Conservation (phyloP, 1,140 invertebrate species). For the Limonius californicus region DNA sequence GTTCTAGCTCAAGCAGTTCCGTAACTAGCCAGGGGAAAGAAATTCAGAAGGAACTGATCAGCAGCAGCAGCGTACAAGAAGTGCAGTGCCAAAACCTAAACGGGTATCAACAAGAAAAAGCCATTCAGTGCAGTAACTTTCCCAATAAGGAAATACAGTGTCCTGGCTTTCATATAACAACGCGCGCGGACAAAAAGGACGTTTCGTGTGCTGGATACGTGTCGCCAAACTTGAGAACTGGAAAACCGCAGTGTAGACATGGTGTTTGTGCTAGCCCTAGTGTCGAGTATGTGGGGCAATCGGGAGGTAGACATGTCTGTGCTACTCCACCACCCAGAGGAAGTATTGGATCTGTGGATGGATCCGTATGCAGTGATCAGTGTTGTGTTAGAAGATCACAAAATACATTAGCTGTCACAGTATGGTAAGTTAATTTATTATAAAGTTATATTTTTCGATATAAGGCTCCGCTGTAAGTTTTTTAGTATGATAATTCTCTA, state of each 20-base stretch:
- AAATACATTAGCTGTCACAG: constrained; percentile 54
- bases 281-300: constrained; percentile 56
- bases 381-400: constrained; percentile 50
- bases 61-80: constrained; percentile 39
- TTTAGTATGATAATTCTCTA: too few species aligned
- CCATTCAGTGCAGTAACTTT: constrained; percentile 41
- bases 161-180: constrained; percentile 30
- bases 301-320: constrained; percentile 55
- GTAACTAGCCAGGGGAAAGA: constrained; percentile 42
- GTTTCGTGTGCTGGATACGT: constrained; percentile 45
- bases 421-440: constrained; percentile 66
- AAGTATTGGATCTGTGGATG: constrained; percentile 39
- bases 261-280: constrained; percentile 43
- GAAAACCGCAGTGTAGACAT: constrained; percentile 47
- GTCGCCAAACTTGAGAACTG: constrained; percentile 44
- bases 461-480: too few species aligned
- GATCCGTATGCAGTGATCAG: constrained; percentile 44
- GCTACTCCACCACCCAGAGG: constrained; percentile 56
- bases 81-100: constrained; percentile 46
- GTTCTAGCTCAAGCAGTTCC: constrained; percentile 49
- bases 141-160: constrained; percentile 30
- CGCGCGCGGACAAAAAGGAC: constrained; percentile 6
- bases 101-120: constrained; percentile 34
- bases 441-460: too few species aligned
- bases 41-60: constrained; percentile 24